A percentile compares a stretch with the other conserved stretches of the same genome.
phyloP scores from a whole-genome alignment of 2,113 vertebrate species.

The Strix uralensis region DNA sequence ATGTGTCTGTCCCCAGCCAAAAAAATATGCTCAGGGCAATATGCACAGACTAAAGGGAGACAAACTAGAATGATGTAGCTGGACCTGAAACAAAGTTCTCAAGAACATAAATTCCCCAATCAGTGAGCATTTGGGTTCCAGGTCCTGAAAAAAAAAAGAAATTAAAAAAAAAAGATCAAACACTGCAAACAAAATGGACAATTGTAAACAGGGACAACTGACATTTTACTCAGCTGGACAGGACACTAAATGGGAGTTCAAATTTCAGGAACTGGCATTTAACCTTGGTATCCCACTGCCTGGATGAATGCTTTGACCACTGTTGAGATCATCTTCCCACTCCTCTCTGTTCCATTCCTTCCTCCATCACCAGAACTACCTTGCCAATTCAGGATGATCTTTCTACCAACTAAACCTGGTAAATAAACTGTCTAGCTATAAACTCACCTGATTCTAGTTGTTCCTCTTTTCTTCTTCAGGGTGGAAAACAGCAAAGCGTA shows the following conservation, averaged over 20 bases:
- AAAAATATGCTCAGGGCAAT: not conserved
- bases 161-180: not conserved
- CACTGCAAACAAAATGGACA: not conserved
- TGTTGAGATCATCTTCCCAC: not conserved
- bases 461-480: not conserved
- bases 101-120: not conserved
- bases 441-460: not conserved
- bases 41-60: not conserved
- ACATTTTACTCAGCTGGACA: not conserved
- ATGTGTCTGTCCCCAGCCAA: not conserved
- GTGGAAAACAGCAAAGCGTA: fast-evolving
- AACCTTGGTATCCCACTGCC: not conserved
- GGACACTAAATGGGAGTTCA: not conserved
- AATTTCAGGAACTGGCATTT: not conserved
- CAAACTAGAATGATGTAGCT: not conserved
- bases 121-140: not conserved
- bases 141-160: not conserved
- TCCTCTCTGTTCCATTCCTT: not conserved
- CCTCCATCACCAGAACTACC: not conserved
- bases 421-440: not conserved
- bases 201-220: not conserved
- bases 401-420: not conserved
- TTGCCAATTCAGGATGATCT: not conserved
- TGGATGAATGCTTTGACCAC: not conserved
- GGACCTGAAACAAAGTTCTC: not conserved